Conservation (phyloP, 2,113 vertebrate species). For the Nerophis lumbriciformis region DNA sequence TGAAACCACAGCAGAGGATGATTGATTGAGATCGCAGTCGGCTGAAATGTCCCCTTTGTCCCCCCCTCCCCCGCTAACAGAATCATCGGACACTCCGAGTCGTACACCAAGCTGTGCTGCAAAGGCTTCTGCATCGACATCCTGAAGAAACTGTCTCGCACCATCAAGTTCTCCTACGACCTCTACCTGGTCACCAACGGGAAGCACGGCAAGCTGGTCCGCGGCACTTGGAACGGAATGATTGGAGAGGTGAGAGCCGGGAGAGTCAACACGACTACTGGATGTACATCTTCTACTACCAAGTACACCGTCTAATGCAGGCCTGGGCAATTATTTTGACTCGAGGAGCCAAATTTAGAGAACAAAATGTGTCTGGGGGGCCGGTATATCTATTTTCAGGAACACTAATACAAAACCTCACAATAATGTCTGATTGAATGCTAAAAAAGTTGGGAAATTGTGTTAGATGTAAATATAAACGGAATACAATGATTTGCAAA, state of each 20-base stretch:
- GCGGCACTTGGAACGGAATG: conserved; percentile 96
- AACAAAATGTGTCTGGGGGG: too few relatives aligned
- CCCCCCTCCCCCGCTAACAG: conserved; percentile 29
- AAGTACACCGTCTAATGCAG: too few relatives aligned
- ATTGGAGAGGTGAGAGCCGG: conserved; percentile 86
- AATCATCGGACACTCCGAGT: conserved; percentile 66
- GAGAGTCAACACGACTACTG: too few relatives aligned
- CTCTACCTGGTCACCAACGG: conserved; percentile 97
- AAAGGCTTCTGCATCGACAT: conserved; percentile 99
- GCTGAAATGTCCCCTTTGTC: conserved; percentile 8
- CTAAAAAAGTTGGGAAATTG: too few relatives aligned
- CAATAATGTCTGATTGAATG: too few relatives aligned
- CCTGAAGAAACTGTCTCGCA: conserved; percentile 91
- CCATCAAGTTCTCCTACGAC: conserved; percentile 94
- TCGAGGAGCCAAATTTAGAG: too few relatives aligned
- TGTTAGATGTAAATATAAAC: too few relatives aligned
- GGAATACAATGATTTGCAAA: too few relatives aligned
- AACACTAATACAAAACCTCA: too few relatives aligned
- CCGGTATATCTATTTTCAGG: too few relatives aligned
- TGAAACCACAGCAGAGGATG: background rate
- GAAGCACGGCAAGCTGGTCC: conserved; percentile 91
- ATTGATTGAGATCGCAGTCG: conserved; percentile 16
- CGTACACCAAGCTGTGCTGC: conserved; percentile 95
- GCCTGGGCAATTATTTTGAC: too few relatives aligned
- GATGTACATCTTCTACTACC: too few relatives aligned